Conservation (phyloP, 2,797 vertebrate species). For the Leptodactylus fallax region DNA sequence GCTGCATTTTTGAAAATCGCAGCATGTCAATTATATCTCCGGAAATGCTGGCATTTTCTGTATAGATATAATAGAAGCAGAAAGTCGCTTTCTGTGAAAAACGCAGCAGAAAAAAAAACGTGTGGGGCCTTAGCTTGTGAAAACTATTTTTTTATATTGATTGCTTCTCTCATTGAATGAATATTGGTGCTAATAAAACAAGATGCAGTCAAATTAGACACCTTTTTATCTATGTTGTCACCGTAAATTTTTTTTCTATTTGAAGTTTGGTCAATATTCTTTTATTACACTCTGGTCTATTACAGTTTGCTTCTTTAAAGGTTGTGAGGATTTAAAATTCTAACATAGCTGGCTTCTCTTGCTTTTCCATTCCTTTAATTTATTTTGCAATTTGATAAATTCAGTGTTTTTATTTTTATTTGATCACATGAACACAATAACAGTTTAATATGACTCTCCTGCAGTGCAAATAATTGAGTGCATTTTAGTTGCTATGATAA, state of each 20-base stretch:
- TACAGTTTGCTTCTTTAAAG: background rate
- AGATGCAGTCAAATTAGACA: no score
- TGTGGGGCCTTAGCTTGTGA: no score
- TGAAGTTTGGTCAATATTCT: background rate
- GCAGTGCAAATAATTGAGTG: conserved; percentile 38
- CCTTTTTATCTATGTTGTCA: background rate
- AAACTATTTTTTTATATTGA: no score
- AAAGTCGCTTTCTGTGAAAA: no score
- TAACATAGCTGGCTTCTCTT: background rate
- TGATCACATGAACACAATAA: conserved; percentile 24
- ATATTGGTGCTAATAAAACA: no score
- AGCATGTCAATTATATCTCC: no score
- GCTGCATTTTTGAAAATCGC: no score
- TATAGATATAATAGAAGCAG: no score
- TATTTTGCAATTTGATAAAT: conserved; percentile 25
- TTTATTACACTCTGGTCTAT: background rate
- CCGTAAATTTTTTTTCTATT: background rate
- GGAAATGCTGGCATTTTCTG: no score
- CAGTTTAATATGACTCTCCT: conserved; percentile 20
- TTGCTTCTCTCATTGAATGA: no score
- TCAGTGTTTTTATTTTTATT: conserved; percentile 19
- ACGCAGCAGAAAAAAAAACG: no score
- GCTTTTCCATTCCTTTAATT: background rate
- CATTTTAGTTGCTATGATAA: conserved; percentile 36
- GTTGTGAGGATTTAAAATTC: background rate